Base-by-base conservation (phyloP, 1,140 invertebrate genomes). In the Drosophila eugracilis region DNA sequence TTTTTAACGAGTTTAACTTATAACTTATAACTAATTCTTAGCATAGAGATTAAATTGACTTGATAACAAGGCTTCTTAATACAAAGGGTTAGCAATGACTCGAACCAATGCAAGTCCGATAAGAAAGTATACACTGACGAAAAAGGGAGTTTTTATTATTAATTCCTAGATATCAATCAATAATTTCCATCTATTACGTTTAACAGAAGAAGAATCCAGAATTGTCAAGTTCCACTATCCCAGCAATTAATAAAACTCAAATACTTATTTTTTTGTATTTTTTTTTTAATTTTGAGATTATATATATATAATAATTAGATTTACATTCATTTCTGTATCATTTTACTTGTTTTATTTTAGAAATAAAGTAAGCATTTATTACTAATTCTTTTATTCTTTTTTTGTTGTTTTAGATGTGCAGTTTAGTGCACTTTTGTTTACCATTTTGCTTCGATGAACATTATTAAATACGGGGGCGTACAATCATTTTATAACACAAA, bases 321-420 rank as follows among this genome's bases (percentile, higher is more conserved):
- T 88, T 86, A 86, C 81, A 86, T 78, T 88, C 69, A 88, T 88
- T 88, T 88, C 63, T 71, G 79, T 63, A 85, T 85, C 77, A 78
- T 86, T 88, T 81, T 88, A 88, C 83, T 88, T 88, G 83, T 88
- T 86, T 88, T 88, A 88, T 88, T 88, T 88, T 88, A 75, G 83
- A 88, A 88, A 88, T 88, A 88, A 88, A 88, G 83, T 88, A 88
- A 88, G 83, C 83, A 88, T 88, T 86, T 88, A 88, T 86, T 81
- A 88, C 81, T 86, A 88, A 83, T 81, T 75, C 28, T 67, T 58
- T 75, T 45, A 54, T 39, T 77, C 54, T 32, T 67, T 53, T 78
- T 58, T 36, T 48, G 34, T 54, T 72, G 62, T 60, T 75, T 84
- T 78, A 66, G 58, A 83, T 75, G 65, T 88, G 83, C 81, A 85